Base-by-base conservation (phyloP, 2,113 vertebrate genomes). In the Rallus limicola region DNA sequence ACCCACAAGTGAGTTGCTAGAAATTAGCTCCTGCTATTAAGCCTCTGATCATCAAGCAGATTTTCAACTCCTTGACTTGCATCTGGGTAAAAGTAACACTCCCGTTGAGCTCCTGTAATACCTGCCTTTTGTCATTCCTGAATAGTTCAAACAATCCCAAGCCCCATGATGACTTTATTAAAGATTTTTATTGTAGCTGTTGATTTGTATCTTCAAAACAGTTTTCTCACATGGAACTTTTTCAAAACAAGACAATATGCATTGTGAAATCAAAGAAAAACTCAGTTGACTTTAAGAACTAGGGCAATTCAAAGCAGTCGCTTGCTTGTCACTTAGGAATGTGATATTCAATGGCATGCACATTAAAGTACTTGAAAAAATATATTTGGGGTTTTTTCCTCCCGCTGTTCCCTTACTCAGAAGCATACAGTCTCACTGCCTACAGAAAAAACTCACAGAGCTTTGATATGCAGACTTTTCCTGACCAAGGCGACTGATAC, bases 191-290 rank as follows among this genome's bases (percentile, higher is more conserved):
- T 28, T 56, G 70, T 58, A 92, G 55, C 29, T 71, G 33, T 68
- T 86, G 60, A 83, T 55, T 93, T 68, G 60, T 56, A 92, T 44
- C 90, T 90, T 90, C 69, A 88, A 90, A 90, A 69, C 19, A 86
- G 55, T 52, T 83, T 82, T 81, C 31, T 48, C 20, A 28, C n/a
- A 40, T 1, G 23, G 62, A 59, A 16, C 48, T 46, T 86, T 63
- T 78, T 88, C 81, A 95, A 96, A 97, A 86, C 60, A 91, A 82
- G 60, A 80, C 74, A 72, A 31, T 70, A 81, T 16, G 16, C 64
- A 84, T 56, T 82, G 62, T 89, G 64, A 91, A 93, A 86, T 91
- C 31, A 87, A 85, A 94, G 28, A 34, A 77, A 88, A 87, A 70
- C 16, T 24, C 72, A 93, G 55, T 82, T 93, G 63, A 80, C 50